Percentiles rank a stretch among this genome's conserved stretches.
phyloP scores from a whole-genome alignment of 2,888 invertebrate species.

The Limnephilus marmoratus region DNA sequence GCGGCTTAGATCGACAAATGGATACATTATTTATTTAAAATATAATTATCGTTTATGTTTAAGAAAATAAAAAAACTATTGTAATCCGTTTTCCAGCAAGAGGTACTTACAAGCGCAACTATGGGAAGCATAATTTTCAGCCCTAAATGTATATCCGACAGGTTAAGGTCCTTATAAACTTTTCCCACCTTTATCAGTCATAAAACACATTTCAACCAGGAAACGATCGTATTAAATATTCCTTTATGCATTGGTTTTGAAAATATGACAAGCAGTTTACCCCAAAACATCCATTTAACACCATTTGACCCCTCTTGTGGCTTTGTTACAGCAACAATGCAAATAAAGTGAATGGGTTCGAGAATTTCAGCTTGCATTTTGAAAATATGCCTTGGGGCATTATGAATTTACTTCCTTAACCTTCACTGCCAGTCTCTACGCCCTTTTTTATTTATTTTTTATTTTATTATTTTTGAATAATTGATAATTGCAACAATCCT shows the following conservation, averaged over 20 bases:
- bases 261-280: conserved; percentile 35
- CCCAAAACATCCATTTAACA: conserved; percentile 34
- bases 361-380: neutral
- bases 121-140: neutral
- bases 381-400: neutral
- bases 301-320: conserved; percentile 41
- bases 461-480: too few relatives aligned
- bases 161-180: neutral
- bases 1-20: too few relatives aligned
- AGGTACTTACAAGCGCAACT: neutral
- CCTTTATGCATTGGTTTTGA: conserved; percentile 36
- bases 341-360: neutral
- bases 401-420: neutral
- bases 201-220: neutral
- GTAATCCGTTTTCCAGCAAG: neutral
- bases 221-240: conserved; percentile 37
- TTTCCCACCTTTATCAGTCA: conserved; percentile 13
- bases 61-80: neutral
- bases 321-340: conserved; percentile 26
- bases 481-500: too few relatives aligned
- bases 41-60: neutral
- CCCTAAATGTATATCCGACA: neutral
- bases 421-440: neutral
- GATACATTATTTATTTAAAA: too few relatives aligned
- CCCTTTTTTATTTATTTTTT: too few relatives aligned